These are phyloP conservation scores for Drepanosiphum platanoidis DNA, from an alignment of 2,888 invertebrate species.

Conservation along the genomic window DNA sequence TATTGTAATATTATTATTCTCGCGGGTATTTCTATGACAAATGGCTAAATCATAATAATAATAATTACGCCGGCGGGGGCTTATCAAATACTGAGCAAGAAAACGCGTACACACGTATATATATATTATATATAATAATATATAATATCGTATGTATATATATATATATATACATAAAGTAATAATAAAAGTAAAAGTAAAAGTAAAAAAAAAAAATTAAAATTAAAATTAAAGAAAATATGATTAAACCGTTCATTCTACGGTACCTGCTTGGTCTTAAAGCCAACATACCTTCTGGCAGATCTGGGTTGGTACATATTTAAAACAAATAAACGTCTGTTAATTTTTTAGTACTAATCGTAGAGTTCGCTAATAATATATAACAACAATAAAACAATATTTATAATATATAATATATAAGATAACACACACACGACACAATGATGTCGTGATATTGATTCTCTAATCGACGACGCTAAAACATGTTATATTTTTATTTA, in stretches of 20 bases:
- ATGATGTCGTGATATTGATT: neutral
- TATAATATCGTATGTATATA: neutral
- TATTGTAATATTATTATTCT: too few relatives aligned
- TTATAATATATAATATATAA: too few relatives aligned
- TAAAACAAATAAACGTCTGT: slow-evolving; percentile 54
- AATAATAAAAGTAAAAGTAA: neutral
- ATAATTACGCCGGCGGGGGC: slow-evolving; percentile 42
- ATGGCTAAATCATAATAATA: slow-evolving; percentile 47
- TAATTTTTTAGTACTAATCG: slow-evolving; percentile 69
- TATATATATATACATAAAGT: neutral
- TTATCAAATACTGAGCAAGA: slow-evolving; percentile 51
- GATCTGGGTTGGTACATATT: slow-evolving; percentile 59
- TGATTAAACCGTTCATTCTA: slow-evolving; percentile 56
- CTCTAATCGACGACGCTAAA: too few relatives aligned
- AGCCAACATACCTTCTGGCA: slow-evolving; percentile 62
- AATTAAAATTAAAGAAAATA: slow-evolving; percentile 24
- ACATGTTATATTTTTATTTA: neutral
- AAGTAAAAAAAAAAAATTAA: slow-evolving; percentile 18
- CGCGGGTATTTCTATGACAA: slow-evolving; percentile 54
- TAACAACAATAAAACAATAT: slow-evolving; percentile 9
- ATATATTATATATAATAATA: slow-evolving; percentile 7
- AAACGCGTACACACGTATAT: neutral
- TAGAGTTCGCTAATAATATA: neutral
- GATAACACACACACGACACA: too few relatives aligned
- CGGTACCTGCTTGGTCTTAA: slow-evolving; percentile 59